A percentile compares a stretch with the other conserved stretches of the same genome.
Conservation (phyloP, 2,113 vertebrate species). For the Forbesichthys agassizii region DNA sequence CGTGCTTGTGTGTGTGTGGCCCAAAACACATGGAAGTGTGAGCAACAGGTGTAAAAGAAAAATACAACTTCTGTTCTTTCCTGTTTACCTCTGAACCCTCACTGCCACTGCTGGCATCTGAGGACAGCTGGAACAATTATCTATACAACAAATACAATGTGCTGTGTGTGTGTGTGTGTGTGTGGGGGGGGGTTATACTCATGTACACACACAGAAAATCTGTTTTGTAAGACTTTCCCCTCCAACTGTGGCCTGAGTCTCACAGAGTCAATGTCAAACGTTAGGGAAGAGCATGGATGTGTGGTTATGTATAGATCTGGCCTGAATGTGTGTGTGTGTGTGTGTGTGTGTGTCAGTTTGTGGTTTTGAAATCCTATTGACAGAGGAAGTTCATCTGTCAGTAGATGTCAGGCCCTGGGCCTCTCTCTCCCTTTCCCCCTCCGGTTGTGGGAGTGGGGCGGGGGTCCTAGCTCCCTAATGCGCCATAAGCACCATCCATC, state of each 20-base stretch:
- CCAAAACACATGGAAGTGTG: constrained; percentile 14
- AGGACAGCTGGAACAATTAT: constrained; percentile 59
- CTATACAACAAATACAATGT: neutral
- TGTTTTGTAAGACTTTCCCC: constrained; percentile 42
- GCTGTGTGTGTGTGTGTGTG: too few relatives aligned
- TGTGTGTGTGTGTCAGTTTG: constrained; percentile 54
- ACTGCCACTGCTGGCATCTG: constrained; percentile 29
- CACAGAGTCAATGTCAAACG: constrained; percentile 37
- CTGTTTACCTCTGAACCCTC: constrained; percentile 45
- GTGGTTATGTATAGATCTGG: constrained; percentile 22
- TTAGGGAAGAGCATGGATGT: constrained; percentile 16
- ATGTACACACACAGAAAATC: constrained; percentile 11
- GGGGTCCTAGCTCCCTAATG: constrained; percentile 24
- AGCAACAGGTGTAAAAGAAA: constrained; percentile 62
- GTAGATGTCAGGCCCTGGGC: constrained; percentile 37
- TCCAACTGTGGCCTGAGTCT: constrained; percentile 25
- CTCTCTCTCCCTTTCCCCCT: neutral
- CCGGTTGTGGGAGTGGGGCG: constrained; percentile 20
- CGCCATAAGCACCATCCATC: constrained; percentile 22
- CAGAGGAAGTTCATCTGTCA: constrained; percentile 70
- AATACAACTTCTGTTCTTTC: constrained; percentile 15
- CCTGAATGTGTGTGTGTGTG: constrained; percentile 14
- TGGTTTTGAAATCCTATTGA: constrained; percentile 49
- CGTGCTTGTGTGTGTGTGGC: neutral
- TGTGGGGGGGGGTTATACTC: too few relatives aligned